Evolutionary conservation across 2,113 vertebrate species (phyloP).

Genomic region (Pseudolaguvia tuberculata): DNA sequence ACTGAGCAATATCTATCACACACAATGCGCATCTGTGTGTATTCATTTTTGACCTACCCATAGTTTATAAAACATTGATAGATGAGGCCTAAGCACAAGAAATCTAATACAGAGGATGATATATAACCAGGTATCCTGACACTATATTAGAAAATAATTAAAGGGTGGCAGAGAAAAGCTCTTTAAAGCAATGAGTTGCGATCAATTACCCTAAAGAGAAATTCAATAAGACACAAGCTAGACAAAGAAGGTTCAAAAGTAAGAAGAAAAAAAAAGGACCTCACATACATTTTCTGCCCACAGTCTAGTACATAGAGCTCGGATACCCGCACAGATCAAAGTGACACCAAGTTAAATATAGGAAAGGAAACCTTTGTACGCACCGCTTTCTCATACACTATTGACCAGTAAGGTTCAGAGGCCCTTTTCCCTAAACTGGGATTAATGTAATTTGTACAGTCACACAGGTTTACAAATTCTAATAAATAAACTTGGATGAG

Average conservation of each 20-base stretch:
- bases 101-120: no score
- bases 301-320: conserved; percentile 45
- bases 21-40: no score
- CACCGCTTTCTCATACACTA: conserved; percentile 25
- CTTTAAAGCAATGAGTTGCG: background rate
- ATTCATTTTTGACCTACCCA: no score
- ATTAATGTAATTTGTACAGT: background rate
- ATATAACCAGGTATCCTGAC: background rate
- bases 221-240: background rate
- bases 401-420: background rate
- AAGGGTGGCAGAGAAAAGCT: background rate
- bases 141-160: background rate
- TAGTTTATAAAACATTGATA: no score
- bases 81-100: no score
- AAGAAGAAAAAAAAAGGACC: conserved; percentile 3
- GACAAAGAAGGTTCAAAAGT: conserved; percentile 7
- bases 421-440: background rate
- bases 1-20: no score
- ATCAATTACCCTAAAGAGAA: background rate
- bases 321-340: conserved; percentile 61
- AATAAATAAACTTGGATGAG: background rate
- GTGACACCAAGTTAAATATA: conserved; percentile 47
- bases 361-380: conserved; percentile 52
- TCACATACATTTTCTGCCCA: conserved; percentile 31
- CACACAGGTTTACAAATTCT: background rate